A percentile compares a stretch with the other conserved stretches of the same genome.
These are phyloP conservation scores for Uloborus plumipes DNA, from an alignment of 2,888 invertebrate species.

Conservation along the genomic window DNA sequence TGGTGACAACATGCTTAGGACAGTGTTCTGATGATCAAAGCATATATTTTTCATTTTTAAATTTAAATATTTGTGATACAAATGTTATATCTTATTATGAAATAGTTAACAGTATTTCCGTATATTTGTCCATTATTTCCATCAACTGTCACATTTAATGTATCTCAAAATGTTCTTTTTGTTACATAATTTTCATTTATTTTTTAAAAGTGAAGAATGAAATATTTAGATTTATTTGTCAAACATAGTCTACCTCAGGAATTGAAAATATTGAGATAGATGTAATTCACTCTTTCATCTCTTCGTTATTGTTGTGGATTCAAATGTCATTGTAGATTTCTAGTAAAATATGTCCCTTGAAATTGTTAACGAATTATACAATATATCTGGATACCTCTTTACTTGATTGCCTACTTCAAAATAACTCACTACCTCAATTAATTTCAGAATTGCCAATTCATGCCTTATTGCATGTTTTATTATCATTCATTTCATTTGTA, in stretches of 20 bases:
- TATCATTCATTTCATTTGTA: not conserved
- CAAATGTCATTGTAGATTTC: slow-evolving; percentile 11
- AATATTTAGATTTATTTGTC: slow-evolving; percentile 23
- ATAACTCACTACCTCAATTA: slow-evolving; percentile 54
- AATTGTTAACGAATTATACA: not conserved
- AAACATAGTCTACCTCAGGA: slow-evolving; percentile 52
- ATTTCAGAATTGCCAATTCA: slow-evolving; percentile 40
- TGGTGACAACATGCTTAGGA: too few relatives aligned
- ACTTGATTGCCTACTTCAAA: slow-evolving; percentile 28
- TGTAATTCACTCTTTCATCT: not conserved
- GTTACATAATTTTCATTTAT: slow-evolving; percentile 10
- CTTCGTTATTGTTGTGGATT: not conserved
- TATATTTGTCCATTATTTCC: too few relatives aligned
- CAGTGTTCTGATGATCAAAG: too few relatives aligned
- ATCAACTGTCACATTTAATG: too few relatives aligned
- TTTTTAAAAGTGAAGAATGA: slow-evolving; percentile 7
- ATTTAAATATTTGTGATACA: too few relatives aligned
- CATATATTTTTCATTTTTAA: too few relatives aligned
- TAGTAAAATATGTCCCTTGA: slow-evolving; percentile 5
- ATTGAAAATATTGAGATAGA: slow-evolving; percentile 3
- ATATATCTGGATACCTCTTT: slow-evolving; percentile 38
- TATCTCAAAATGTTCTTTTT: not conserved
- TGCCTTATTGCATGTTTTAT: slow-evolving; percentile 27
- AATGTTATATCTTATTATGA: too few relatives aligned
- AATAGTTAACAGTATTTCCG: too few relatives aligned